These are phyloP conservation scores for Diogma glabrata DNA, from an alignment of 2,888 invertebrate genomes.

Conservation along the genomic window DNA sequence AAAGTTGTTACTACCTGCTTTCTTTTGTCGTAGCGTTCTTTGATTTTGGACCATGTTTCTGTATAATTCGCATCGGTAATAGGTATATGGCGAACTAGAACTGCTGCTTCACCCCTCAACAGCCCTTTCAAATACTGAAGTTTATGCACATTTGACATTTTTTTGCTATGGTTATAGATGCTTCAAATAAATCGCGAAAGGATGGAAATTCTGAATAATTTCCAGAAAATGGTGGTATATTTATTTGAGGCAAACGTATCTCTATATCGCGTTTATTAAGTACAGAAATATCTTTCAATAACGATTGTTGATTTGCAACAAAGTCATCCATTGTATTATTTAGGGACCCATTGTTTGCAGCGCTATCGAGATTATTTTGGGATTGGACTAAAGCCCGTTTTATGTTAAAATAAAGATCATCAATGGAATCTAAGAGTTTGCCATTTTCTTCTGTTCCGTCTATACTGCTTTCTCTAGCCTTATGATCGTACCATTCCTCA, in stretches of 20 bases:
- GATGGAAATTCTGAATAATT: background rate
- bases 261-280: background rate
- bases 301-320: too few relatives aligned
- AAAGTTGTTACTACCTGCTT: background rate
- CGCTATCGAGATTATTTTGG: too few relatives aligned
- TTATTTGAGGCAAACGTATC: background rate
- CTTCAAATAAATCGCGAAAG: background rate
- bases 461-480: too few relatives aligned
- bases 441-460: too few relatives aligned
- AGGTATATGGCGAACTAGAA: background rate
- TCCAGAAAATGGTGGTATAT: background rate
- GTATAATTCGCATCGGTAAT: background rate
- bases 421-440: too few relatives aligned
- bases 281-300: too few relatives aligned
- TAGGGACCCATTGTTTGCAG: too few relatives aligned
- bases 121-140: background rate
- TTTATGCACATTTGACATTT: background rate
- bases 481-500: too few relatives aligned
- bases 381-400: too few relatives aligned
- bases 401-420: too few relatives aligned
- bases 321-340: too few relatives aligned
- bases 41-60: background rate
- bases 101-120: constrained; percentile 1
- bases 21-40: constrained; percentile 1
- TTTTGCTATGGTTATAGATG: background rate